Conservation (phyloP, 2,888 invertebrate species). For the Notodonta dromedarius region DNA sequence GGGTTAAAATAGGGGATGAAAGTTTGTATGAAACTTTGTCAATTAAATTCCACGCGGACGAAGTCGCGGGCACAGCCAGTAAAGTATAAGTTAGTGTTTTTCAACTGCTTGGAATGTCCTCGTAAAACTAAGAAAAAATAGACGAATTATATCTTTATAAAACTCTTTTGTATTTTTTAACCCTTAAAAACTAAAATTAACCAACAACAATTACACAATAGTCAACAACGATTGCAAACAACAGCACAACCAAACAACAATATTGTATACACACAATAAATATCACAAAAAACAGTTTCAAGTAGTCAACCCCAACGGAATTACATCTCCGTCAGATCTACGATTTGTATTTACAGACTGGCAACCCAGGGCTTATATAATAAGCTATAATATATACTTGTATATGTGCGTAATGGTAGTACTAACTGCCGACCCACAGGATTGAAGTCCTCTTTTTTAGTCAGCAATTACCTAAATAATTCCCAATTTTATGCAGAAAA, state of each 20-base stretch:
- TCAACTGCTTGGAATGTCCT: not conserved
- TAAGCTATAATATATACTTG: not conserved
- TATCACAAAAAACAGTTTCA: constrained; percentile 72
- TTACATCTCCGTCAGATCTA: constrained; percentile 69
- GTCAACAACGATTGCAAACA: constrained; percentile 78
- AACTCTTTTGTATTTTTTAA: constrained; percentile 28
- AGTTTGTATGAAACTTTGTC: too few species aligned
- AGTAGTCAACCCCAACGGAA: constrained; percentile 65
- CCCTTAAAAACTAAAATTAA: constrained; percentile 54
- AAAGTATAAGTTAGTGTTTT: too few species aligned
- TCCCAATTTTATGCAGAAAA: too few species aligned
- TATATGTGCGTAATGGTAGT: not conserved
- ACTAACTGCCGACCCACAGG: not conserved
- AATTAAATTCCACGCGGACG: too few species aligned
- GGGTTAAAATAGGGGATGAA: too few species aligned
- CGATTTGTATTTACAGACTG: constrained; percentile 68
- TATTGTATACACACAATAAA: constrained; percentile 79
- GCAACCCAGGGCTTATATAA: constrained; percentile 42
- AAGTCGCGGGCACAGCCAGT: too few species aligned
- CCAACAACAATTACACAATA: constrained; percentile 80
- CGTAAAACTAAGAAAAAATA: constrained; percentile 5
- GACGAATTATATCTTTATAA: constrained; percentile 13
- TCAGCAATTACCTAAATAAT: too few species aligned
- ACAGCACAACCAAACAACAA: constrained; percentile 63
- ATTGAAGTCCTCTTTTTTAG: not conserved